Evolutionary conservation across 2,797 vertebrate genomes (phyloP).

Genomic region (Momotus momota): DNA sequence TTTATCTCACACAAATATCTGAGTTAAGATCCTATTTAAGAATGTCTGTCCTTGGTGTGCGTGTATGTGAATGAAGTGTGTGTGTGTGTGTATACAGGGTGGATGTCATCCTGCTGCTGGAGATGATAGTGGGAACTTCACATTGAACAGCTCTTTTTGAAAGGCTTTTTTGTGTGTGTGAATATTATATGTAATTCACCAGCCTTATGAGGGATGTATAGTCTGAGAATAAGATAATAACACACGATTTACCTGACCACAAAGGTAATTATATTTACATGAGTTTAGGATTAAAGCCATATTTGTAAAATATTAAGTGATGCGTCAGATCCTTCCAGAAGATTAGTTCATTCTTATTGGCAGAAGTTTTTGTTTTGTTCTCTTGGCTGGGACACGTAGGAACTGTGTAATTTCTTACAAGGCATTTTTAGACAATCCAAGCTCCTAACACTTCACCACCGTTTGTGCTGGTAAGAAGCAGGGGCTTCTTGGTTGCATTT

Average conservation of each 20-base stretch:
- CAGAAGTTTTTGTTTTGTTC: background rate
- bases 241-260: background rate
- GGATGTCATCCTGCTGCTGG: accelerated
- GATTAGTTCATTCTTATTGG: background rate
- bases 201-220: background rate
- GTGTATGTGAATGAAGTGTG: background rate
- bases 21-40: background rate
- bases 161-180: background rate
- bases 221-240: background rate
- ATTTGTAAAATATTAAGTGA: background rate
- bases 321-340: background rate
- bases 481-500: background rate
- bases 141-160: background rate
- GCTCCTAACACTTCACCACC: background rate
- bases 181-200: background rate
- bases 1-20: background rate
- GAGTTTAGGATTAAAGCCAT: background rate
- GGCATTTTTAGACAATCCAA: background rate
- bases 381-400: background rate
- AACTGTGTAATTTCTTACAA: background rate
- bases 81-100: background rate
- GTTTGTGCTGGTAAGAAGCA: background rate
- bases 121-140: background rate
- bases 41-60: background rate
- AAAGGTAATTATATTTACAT: background rate